A percentile compares a stretch with the other conserved stretches of the same genome.
phyloP scores from a whole-genome alignment of 2,797 vertebrate species.

The Percopsis omiscomaycus region DNA sequence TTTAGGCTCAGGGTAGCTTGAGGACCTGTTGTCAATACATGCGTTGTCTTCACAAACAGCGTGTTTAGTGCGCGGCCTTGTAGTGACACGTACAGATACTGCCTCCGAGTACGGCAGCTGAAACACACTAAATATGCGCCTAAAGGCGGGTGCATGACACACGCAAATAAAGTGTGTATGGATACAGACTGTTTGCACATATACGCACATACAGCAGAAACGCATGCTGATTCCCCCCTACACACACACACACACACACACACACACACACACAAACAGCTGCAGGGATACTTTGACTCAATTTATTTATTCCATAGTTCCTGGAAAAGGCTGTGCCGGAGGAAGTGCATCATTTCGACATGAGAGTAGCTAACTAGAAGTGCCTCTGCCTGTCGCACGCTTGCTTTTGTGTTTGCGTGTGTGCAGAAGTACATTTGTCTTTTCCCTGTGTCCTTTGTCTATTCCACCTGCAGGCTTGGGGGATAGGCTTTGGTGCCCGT shows the following conservation, averaged over 20 bases:
- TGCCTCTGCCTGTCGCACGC: conserved; percentile 9
- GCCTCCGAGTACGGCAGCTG: conserved; percentile 51
- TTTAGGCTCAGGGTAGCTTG: conserved; percentile 34
- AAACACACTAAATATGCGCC: conserved; percentile 45
- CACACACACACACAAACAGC: conserved; percentile 29
- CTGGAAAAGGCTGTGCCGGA: conserved; percentile 57
- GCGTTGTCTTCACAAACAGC: conserved; percentile 60
- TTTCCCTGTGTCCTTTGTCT: conserved; percentile 3
- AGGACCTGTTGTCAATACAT: conserved; percentile 63
- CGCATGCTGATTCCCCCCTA: too few relatives aligned
- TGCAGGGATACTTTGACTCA: conserved; percentile 58
- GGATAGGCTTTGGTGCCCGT: too few relatives aligned
- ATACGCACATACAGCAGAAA: conserved; percentile 11
- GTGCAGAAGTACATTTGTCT: conserved; percentile 2
- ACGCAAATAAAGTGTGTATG: not conserved
- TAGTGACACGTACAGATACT: conserved; percentile 36
- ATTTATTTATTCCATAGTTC: conserved; percentile 65
- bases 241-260: conserved; percentile 1
- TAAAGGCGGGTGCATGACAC: conserved; percentile 5
- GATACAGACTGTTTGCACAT: conserved; percentile 4
- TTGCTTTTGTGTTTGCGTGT: not conserved
- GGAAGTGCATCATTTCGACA: conserved; percentile 53
- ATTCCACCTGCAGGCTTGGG: not conserved
- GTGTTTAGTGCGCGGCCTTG: conserved; percentile 57
- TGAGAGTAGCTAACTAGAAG: conserved; percentile 46